Conservation (phyloP, 1,140 invertebrate genomes). For the Lordiphosa collinella region DNA sequence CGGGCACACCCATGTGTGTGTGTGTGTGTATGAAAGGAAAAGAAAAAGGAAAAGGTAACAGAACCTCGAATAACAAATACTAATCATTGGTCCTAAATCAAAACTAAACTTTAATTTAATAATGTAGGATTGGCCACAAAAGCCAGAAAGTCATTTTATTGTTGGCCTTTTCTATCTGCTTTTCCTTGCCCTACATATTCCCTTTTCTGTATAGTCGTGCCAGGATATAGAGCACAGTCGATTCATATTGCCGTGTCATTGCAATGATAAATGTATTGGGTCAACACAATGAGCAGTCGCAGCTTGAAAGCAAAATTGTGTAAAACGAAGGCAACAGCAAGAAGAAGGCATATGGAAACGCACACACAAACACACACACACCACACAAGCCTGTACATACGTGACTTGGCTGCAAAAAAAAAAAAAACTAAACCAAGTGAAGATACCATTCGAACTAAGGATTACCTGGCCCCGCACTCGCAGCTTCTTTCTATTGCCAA, state of each 20-base stretch:
- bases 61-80: too few relatives aligned
- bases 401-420: constrained; percentile 48
- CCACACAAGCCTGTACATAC: constrained; percentile 20
- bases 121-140: constrained; percentile 8
- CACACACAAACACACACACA: not conserved
- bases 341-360: not conserved
- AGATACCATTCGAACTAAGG: constrained; percentile 1
- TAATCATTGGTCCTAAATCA: too few relatives aligned
- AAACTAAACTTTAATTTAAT: constrained; percentile 33
- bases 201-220: constrained; percentile 49
- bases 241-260: constrained; percentile 57
- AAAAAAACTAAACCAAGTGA: not conserved
- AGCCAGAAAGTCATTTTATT: constrained; percentile 2
- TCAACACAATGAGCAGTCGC: constrained; percentile 13
- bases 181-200: constrained; percentile 12
- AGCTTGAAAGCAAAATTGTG: constrained; percentile 60
- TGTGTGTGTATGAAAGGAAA: too few relatives aligned
- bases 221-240: constrained; percentile 36
- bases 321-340: constrained; percentile 33
- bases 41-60: too few relatives aligned
- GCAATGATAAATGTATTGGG: constrained; percentile 71
- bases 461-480: constrained; percentile 5
- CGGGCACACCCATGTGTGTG: not conserved
- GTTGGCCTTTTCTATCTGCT: constrained; percentile 38
- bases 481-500: constrained; percentile 25